phyloP scores from a whole-genome alignment of 2,888 invertebrate species.

The Spodoptera exigua region DNA sequence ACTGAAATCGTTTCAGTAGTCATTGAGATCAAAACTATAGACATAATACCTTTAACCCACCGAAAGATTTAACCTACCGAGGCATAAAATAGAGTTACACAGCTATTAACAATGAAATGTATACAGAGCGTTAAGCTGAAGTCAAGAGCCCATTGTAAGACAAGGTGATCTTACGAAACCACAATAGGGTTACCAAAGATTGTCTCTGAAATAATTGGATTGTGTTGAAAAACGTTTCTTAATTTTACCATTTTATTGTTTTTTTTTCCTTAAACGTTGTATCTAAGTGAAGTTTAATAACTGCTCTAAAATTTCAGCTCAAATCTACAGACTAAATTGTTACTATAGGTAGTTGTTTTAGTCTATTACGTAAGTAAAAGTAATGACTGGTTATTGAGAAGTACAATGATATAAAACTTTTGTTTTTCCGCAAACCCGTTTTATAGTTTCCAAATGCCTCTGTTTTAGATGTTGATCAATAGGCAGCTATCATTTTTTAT shows the following conservation, averaged over 20 bases:
- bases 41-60: conserved; percentile 21
- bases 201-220: conserved; percentile 29
- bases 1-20: conserved; percentile 35
- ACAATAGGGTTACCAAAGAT: conserved; percentile 48
- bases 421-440: too few species aligned
- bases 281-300: conserved; percentile 31
- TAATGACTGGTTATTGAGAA: neutral
- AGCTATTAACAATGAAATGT: conserved; percentile 67
- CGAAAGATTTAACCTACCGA: conserved; percentile 59
- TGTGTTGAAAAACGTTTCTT: conserved; percentile 43
- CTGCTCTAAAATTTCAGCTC: neutral
- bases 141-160: conserved; percentile 69
- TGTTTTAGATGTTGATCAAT: too few species aligned
- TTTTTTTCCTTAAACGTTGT: conserved; percentile 20
- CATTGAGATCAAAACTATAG: conserved; percentile 29
- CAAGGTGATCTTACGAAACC: conserved; percentile 79
- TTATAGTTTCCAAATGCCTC: too few species aligned
- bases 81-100: conserved; percentile 65
- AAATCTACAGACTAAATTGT: conserved; percentile 3
- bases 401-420: too few species aligned
- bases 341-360: neutral
- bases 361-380: conserved; percentile 1
- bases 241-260: conserved; percentile 40
- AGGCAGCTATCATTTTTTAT: too few species aligned
- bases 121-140: conserved; percentile 67